phyloP scores from a whole-genome alignment of 2,113 vertebrate species.

The Chiloscyllium plagiosum region DNA sequence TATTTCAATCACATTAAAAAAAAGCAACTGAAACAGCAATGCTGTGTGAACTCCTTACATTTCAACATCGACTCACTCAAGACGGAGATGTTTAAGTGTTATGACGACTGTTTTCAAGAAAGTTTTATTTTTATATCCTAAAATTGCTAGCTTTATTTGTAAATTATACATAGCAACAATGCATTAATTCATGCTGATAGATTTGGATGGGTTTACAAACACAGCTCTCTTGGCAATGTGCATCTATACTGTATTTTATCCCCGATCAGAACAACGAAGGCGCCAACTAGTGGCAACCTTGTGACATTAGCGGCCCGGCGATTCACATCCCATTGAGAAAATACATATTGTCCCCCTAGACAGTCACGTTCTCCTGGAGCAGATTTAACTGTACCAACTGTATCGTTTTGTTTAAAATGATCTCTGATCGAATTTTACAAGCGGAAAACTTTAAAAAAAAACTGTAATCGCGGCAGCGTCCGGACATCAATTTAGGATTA shows the following conservation, averaged over 20 bases:
- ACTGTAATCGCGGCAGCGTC: neutral
- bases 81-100: neutral
- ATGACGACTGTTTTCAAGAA: neutral
- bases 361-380: neutral
- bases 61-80: neutral
- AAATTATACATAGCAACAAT: neutral
- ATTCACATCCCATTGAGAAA: neutral
- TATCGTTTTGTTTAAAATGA: neutral
- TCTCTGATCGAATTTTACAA: neutral
- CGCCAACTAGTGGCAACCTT: neutral
- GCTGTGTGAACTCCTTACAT: neutral
- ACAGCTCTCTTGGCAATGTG: neutral
- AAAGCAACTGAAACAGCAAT: neutral
- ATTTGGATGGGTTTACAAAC: neutral
- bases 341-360: neutral
- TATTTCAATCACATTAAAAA: neutral
- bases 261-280: neutral
- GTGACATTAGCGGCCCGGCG: neutral
- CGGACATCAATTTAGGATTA: neutral
- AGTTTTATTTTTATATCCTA: neutral
- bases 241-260: neutral
- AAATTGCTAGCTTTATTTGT: neutral
- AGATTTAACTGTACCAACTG: neutral
- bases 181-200: neutral
- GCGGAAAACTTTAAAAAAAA: neutral